Evolutionary conservation across 2,797 vertebrate genomes (phyloP), one percentile per base, ranked within the genome.

Genomic region (Manis crassicaudata): DNA sequence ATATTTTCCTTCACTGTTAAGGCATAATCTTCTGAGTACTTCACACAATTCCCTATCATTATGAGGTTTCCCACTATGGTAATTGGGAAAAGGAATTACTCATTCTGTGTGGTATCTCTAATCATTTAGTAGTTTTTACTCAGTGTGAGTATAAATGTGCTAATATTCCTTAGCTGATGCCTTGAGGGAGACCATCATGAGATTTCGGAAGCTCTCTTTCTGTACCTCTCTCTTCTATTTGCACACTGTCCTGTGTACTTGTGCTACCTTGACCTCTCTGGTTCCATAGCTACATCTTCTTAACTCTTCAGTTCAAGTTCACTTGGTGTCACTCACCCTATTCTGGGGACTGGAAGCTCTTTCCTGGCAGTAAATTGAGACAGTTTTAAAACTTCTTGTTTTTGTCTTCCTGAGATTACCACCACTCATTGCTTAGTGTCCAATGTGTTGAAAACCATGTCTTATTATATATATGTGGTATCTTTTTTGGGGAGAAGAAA

Each of bases 251-350:
- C 17, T 81, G 21, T 81, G 58, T 43, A 43, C 46, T 43, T 40
- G 1, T 40, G 1, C 27, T 7, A 25, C 7, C 2, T 21, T 1
- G 1, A 4, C 43, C 7, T 35, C n/a, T 35, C 11, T 52, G 14
- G 17, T 29, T 12, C 67, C 60, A 18, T 14, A 80, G 5, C 12
- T 52, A 6, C 0, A 3, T 62, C 60, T 52, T 17, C 32, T 72
- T 86, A 58, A 50, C 32, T 72, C 63, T 73, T 56, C 8, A 81
- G 27, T 25, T 58, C 37, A 58, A 9, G 3, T 67, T 85, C 29
- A 58, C 18, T n/a, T 79, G 29, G 7, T 5, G n/a, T 88, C 7
- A 18, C 25, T 52, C 20, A 40, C 1, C 20, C 8, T 89, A 16
- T 6, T 29, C 32, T n/a, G 2, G 14, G 25, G 9, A 12, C 72